These are phyloP conservation scores for Limnodromus scolopaceus DNA, from an alignment of 2,797 vertebrate genomes.

Conservation along the genomic window DNA sequence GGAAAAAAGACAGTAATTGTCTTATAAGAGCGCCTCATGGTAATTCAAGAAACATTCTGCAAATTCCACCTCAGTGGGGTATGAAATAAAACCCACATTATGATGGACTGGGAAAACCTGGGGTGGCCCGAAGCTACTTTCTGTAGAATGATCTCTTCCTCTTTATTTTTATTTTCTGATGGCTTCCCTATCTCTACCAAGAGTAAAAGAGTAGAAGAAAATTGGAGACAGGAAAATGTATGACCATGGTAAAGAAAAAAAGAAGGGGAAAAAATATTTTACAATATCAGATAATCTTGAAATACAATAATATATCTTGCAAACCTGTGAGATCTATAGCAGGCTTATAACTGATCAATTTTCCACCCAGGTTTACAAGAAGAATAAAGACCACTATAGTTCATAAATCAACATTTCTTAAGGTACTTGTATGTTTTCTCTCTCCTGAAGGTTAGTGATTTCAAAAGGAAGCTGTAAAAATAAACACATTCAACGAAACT, in stretches of 20 bases:
- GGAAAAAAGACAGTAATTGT: conserved; percentile 82
- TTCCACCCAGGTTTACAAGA: conserved; percentile 68
- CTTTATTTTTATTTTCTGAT: conserved; percentile 75
- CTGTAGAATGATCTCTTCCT: conserved; percentile 78
- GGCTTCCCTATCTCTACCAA: conserved; percentile 56
- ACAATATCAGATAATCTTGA: conserved; percentile 57
- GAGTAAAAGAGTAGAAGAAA: neutral
- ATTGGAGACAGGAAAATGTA: conserved; percentile 59
- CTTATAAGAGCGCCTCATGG: conserved; percentile 75
- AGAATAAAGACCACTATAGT: conserved; percentile 59
- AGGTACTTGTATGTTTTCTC: neutral
- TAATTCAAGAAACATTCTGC: conserved; percentile 82
- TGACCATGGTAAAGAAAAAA: neutral
- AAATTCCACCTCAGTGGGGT: conserved; percentile 70
- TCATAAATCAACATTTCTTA: conserved; percentile 73
- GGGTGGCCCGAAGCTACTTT: conserved; percentile 80
- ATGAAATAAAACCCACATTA: conserved; percentile 66
- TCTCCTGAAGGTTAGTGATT: conserved; percentile 35
- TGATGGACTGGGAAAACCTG: conserved; percentile 72
- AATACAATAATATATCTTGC: conserved; percentile 71
- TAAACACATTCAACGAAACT: neutral
- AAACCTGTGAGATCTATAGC: conserved; percentile 64
- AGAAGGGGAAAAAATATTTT: neutral
- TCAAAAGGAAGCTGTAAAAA: conserved; percentile 49
- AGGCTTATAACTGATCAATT: conserved; percentile 71